Percentiles rank a stretch among this genome's conserved stretches.
These are phyloP conservation scores for Cyanistes caeruleus DNA, from an alignment of 2,113 vertebrate species.

Conservation along the genomic window DNA sequence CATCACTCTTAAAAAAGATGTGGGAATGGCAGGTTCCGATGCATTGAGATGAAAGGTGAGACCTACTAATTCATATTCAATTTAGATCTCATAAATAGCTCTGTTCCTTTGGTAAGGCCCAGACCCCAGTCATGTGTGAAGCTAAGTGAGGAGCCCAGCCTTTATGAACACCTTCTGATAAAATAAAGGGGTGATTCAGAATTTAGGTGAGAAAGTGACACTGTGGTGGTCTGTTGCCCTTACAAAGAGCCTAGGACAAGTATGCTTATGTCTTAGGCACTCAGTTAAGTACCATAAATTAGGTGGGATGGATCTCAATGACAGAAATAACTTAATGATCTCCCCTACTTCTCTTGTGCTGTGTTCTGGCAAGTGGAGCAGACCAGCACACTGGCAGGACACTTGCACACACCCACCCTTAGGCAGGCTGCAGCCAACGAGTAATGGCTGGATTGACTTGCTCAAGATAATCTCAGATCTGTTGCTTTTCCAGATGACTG, in stretches of 20 bases:
- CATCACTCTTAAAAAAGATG: background rate
- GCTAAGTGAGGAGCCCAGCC: background rate
- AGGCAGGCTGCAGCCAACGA: background rate
- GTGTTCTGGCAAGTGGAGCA: background rate
- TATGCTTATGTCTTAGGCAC: background rate
- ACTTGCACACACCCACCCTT: background rate
- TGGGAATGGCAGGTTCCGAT: background rate
- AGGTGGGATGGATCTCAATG: background rate
- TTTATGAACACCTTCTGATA: background rate
- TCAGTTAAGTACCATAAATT: background rate
- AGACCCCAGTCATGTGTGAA: background rate
- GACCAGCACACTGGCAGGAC: background rate
- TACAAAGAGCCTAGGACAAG: background rate
- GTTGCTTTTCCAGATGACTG: background rate
- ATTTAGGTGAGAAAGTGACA: background rate
- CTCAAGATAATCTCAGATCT: background rate
- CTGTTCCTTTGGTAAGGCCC: background rate
- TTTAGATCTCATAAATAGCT: background rate
- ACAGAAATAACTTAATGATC: background rate
- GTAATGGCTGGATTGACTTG: background rate
- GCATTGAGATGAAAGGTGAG: background rate
- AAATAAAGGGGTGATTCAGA: background rate
- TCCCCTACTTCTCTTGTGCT: background rate
- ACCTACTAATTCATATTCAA: background rate
- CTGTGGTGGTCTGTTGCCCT: background rate